A percentile compares a stretch with the other conserved stretches of the same genome.
These are phyloP conservation scores for Achlya flavicornis DNA, from an alignment of 2,888 invertebrate species.

Conservation along the genomic window DNA sequence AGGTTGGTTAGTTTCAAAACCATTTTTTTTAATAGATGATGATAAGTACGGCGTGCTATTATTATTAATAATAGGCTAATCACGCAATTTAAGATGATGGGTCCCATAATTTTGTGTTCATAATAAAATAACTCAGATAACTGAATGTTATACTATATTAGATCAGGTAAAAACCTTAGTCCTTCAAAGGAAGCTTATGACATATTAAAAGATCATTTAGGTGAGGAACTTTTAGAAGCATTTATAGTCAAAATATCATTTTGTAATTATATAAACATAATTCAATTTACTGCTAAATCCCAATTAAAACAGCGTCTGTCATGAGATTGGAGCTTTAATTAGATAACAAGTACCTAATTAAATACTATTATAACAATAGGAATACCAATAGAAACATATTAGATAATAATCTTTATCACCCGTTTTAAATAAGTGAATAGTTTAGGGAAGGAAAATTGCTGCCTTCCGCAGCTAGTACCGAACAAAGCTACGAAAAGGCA, in stretches of 20 bases:
- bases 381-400: neutral
- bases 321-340: neutral
- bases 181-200: no score
- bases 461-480: slow-evolving; percentile 9
- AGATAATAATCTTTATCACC: slow-evolving; percentile 15
- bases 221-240: no score
- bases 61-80: no score
- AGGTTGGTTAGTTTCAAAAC: no score
- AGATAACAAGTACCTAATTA: neutral
- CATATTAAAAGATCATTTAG: no score
- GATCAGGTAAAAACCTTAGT: no score
- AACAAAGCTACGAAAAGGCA: slow-evolving; percentile 32
- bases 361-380: neutral
- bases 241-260: neutral
- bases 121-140: no score
- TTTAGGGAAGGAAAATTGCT: slow-evolving; percentile 14
- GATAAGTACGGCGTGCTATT: no score
- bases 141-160: no score
- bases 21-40: no score
- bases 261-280: neutral
- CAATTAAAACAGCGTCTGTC: neutral
- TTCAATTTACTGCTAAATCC: neutral
- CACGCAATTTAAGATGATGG: no score
- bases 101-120: no score
- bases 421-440: slow-evolving; percentile 15